phyloP scores from a whole-genome alignment of 2,888 invertebrate genomes.

The Volucella inanis region DNA sequence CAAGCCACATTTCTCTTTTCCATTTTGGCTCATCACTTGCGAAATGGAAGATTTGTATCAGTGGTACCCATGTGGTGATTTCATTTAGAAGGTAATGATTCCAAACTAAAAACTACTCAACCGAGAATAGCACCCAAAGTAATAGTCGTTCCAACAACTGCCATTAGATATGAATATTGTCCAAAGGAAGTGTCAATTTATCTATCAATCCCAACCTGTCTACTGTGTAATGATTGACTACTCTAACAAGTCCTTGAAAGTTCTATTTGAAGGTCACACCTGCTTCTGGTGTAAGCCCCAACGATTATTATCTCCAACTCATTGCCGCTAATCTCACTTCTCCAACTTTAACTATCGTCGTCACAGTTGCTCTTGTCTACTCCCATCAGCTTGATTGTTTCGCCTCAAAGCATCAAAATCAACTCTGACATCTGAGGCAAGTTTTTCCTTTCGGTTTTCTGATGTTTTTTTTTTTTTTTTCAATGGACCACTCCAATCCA shows the following conservation, averaged over 20 bases:
- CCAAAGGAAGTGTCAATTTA: not conserved
- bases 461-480: slow-evolving; percentile 2
- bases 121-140: too few relatives aligned
- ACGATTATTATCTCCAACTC: slow-evolving; percentile 18
- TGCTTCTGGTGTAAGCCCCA: slow-evolving; percentile 9
- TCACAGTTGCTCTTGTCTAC: slow-evolving; percentile 49
- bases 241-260: slow-evolving; percentile 6
- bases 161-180: not conserved
- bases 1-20: too few relatives aligned
- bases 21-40: too few relatives aligned
- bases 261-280: slow-evolving; percentile 39
- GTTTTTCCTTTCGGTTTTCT: not conserved
- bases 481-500: slow-evolving; percentile 37
- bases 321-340: slow-evolving; percentile 11
- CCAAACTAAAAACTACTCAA: not conserved
- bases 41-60: too few relatives aligned
- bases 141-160: not conserved
- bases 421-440: slow-evolving; percentile 65
- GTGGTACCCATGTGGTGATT: not conserved
- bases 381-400: slow-evolving; percentile 58
- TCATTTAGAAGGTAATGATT: slow-evolving; percentile 20
- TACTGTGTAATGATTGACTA: too few relatives aligned
- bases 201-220: too few relatives aligned
- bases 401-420: slow-evolving; percentile 60
- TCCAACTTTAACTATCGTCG: slow-evolving; percentile 36